Percentiles rank a stretch among this genome's conserved stretches.
Evolutionary conservation across 2,113 vertebrate genomes (phyloP).

Genomic region (Pitta sordida): DNA sequence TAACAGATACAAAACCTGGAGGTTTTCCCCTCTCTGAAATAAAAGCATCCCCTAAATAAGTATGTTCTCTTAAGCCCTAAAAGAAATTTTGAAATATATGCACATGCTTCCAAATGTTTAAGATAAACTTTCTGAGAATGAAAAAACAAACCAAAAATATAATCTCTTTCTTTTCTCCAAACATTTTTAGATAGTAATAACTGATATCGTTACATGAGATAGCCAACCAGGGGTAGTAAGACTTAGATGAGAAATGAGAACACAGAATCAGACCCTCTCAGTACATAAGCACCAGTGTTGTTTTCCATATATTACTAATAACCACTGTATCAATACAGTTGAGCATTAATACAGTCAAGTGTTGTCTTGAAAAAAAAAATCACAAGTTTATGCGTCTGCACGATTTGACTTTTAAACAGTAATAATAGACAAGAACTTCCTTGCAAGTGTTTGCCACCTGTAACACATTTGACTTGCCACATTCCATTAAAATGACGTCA

Average conservation of each 20-base stretch:
- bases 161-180: neutral
- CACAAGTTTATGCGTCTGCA: neutral
- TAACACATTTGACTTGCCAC: neutral
- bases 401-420: neutral
- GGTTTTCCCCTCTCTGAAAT: neutral
- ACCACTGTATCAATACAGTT: neutral
- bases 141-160: neutral
- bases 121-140: neutral
- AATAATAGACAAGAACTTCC: neutral
- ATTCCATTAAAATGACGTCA: neutral
- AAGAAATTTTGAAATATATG: neutral
- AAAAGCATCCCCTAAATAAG: neutral
- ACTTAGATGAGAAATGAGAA: no score
- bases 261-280: neutral
- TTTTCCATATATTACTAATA: neutral
- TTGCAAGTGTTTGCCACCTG: neutral
- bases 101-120: neutral
- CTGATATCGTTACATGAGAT: neutral
- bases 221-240: neutral
- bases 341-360: neutral
- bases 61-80: neutral
- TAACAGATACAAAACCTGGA: neutral
- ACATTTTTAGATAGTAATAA: neutral
- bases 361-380: neutral
- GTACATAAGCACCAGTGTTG: neutral